Percentiles rank a stretch among this genome's conserved stretches.
Conservation (phyloP, 2,888 invertebrate genomes). For the Tholera decimalis region DNA sequence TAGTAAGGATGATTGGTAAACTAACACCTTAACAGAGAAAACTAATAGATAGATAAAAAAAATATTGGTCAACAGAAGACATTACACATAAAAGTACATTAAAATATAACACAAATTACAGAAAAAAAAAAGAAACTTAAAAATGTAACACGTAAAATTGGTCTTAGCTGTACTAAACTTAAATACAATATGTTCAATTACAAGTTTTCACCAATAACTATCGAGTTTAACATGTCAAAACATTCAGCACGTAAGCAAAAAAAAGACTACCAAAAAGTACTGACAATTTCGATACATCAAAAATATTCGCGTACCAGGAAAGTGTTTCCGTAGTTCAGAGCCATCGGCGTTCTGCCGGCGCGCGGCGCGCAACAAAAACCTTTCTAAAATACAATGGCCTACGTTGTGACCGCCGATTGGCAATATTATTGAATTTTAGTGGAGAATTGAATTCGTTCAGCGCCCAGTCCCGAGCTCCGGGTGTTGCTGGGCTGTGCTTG, state of each 20-base stretch:
- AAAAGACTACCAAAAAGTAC: conserved; percentile 25
- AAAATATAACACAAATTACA: too few species aligned
- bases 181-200: too few species aligned
- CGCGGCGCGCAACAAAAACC: conserved; percentile 60
- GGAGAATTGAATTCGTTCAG: conserved; percentile 68
- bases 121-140: too few species aligned
- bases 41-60: too few species aligned
- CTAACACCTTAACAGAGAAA: too few species aligned
- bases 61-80: too few species aligned
- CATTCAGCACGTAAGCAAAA: conserved; percentile 7
- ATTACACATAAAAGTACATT: too few species aligned
- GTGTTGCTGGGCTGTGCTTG: conserved; percentile 39
- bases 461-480: conserved; percentile 39
- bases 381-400: conserved; percentile 66
- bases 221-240: conserved; percentile 12
- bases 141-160: too few species aligned
- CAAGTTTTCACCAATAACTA: too few species aligned
- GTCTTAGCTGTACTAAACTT: too few species aligned
- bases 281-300: conserved; percentile 34
- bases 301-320: conserved; percentile 47
- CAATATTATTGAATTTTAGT: conserved; percentile 74
- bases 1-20: too few species aligned
- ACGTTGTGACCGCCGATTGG: conserved; percentile 69
- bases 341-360: conserved; percentile 46
- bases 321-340: conserved; percentile 54